Conservation (phyloP, 1,140 invertebrate genomes). For the Zaprionus kolodkinae region DNA sequence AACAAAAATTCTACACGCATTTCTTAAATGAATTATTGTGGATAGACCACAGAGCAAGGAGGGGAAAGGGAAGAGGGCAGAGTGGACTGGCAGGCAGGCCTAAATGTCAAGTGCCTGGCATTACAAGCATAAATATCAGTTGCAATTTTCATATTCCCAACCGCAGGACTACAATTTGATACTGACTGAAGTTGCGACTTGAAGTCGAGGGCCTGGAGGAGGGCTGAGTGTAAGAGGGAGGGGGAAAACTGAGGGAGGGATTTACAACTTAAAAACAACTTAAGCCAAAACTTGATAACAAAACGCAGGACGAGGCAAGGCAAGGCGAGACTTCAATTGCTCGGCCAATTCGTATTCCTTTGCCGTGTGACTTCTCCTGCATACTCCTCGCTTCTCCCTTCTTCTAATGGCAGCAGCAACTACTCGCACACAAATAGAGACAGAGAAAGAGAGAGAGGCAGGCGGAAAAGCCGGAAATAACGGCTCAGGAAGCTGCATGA, state of each 20-base stretch:
- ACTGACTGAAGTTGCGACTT: constrained; percentile 30
- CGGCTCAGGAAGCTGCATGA: constrained; percentile 80
- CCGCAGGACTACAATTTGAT: constrained; percentile 74
- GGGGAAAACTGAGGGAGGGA: constrained; percentile 64
- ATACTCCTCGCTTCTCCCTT: not conserved
- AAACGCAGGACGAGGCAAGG: constrained; percentile 28
- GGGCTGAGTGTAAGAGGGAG: too few species aligned
- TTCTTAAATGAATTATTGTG: constrained; percentile 75
- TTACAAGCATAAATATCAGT: constrained; percentile 80
- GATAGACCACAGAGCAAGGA: constrained; percentile 35
- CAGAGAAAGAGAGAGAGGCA: constrained; percentile 40
- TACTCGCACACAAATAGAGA: constrained; percentile 63
- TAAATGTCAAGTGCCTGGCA: constrained; percentile 72
- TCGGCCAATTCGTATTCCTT: constrained; percentile 45
- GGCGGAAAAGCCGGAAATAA: constrained; percentile 75
- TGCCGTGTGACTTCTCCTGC: constrained; percentile 2
- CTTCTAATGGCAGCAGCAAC: constrained; percentile 67
- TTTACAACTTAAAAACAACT: constrained; percentile 83
- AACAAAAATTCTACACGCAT: constrained; percentile 69
- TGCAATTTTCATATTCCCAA: constrained; percentile 78
- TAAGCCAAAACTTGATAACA: constrained; percentile 79
- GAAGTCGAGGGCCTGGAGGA: not conserved
- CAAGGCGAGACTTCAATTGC: constrained; percentile 49
- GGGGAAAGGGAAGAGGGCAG: not conserved
- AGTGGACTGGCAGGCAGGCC: constrained; percentile 25